Conservation (phyloP, 1,140 invertebrate species). For the Lordiphosa stackelbergi region DNA sequence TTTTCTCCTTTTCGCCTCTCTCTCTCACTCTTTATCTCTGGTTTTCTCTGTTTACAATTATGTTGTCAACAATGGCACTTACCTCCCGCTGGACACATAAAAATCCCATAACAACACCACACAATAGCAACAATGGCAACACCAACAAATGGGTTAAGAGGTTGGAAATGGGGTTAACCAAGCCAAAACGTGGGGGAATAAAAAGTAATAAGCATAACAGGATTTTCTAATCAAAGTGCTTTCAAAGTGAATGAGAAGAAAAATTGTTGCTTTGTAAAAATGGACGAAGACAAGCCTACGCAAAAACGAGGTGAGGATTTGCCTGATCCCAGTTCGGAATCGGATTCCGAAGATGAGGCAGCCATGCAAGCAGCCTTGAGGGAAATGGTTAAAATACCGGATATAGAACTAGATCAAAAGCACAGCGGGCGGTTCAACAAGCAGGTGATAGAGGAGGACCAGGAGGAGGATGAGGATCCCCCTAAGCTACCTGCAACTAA, state of each 20-base stretch:
- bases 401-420: conserved; percentile 16
- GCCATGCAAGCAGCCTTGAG: conserved; percentile 36
- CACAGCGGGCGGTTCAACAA: neutral
- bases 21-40: neutral
- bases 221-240: conserved; percentile 58
- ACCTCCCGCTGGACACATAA: conserved; percentile 41
- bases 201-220: conserved; percentile 11
- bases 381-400: conserved; percentile 41
- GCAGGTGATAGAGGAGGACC: neutral
- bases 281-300: neutral
- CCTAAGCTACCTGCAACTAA: too few relatives aligned
- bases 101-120: conserved; percentile 21
- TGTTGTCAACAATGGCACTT: conserved; percentile 46
- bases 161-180: conserved; percentile 2
- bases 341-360: conserved; percentile 22
- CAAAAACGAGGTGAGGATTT: conserved; percentile 1
- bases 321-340: neutral
- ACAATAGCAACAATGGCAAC: conserved; percentile 32
- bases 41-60: conserved; percentile 36
- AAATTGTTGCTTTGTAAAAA: neutral
- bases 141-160: conserved; percentile 49
- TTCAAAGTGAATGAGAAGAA: conserved; percentile 14
- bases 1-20: neutral
- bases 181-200: neutral
- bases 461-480: neutral